Base-by-base conservation (phyloP, 2,797 vertebrate species). In the Alauda arvensis region DNA sequence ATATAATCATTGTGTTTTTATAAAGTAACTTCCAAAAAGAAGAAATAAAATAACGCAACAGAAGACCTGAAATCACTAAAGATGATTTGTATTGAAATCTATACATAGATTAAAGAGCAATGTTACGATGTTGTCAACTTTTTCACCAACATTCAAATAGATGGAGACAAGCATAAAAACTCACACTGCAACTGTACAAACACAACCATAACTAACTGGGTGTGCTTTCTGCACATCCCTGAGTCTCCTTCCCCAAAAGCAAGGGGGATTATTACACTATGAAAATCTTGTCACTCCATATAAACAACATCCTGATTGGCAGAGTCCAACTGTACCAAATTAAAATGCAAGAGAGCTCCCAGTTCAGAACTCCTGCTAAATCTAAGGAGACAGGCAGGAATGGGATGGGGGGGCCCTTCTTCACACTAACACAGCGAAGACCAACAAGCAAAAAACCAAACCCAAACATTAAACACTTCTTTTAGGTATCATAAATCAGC, bases 381-480 rank as follows among this genome's bases (percentile, higher is more conserved):
- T 23, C 39, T 76, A 81, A 80, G 24, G 31, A 78, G 43, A 53
- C 20, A 71, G 25, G 23, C 46, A 85, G n/a, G 67, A 83, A 49
- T 2, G 1, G 24, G 4, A 14, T 9, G 20, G 0, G 2, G 6
- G 12, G 8, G 3, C 9, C 37, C 9, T 37, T 9, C 16, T 4
- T 52, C 28, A 66, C 18, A 13, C 6, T 17, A 45, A 71, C 26
- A 24, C 7, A 61, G 24, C 23, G 17, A 84, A 62, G 15, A 71
- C 4, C 24, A 68, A 61, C 5, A 49, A n/a, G 17, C 2, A 48
- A 37, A 55, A 75, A 60, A 18, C 1, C 15, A 61, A 75, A 69
- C 4, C 18, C 16, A 46, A 77, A 51, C 14, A 65, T 23, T 20
- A 26, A 80, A 55, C 11, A 46, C 11, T 76, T 69, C 3, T 56